phyloP scores from a whole-genome alignment of 2,113 vertebrate genomes.

The Rhabdornis inornatus region DNA sequence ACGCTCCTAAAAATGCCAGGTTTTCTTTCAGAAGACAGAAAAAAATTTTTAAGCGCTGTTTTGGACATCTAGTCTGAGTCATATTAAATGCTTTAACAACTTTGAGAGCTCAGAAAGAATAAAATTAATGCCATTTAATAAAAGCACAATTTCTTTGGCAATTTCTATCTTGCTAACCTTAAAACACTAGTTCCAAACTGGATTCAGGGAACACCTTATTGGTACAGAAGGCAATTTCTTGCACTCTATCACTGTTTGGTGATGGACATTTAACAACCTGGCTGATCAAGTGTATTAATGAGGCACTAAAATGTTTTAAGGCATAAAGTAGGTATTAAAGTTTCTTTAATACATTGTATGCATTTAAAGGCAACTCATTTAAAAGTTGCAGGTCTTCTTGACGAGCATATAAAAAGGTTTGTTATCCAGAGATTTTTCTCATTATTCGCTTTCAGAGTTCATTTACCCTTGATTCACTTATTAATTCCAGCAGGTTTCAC shows the following conservation, averaged over 20 bases:
- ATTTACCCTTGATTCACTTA: slow-evolving; percentile 56
- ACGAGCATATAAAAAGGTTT: slow-evolving; percentile 40
- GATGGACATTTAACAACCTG: slow-evolving; percentile 23
- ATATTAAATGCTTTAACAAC: background rate
- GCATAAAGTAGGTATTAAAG: slow-evolving; percentile 51
- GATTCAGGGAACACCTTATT: background rate
- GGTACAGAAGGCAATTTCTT: slow-evolving; percentile 20
- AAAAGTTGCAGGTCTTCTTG: slow-evolving; percentile 13
- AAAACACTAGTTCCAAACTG: background rate
- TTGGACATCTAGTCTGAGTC: background rate
- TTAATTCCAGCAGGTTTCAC: slow-evolving; percentile 34
- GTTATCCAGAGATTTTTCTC: slow-evolving; percentile 43
- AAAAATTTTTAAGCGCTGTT: background rate
- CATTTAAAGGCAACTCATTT: slow-evolving; percentile 62
- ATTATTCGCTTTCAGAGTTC: slow-evolving; percentile 55
- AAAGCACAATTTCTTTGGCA: background rate
- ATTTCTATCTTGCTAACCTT: slow-evolving; percentile 10
- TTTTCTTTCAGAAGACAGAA: background rate
- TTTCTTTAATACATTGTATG: slow-evolving; percentile 53
- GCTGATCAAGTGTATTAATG: slow-evolving; percentile 58
- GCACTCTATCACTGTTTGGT: slow-evolving; percentile 9
- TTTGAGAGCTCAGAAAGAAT: background rate
- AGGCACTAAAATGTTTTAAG: slow-evolving; percentile 46
- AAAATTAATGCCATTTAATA: background rate
- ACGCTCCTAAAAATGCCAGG: background rate